phyloP scores from a whole-genome alignment of 2,888 invertebrate species.

The Cotesia congregata region DNA sequence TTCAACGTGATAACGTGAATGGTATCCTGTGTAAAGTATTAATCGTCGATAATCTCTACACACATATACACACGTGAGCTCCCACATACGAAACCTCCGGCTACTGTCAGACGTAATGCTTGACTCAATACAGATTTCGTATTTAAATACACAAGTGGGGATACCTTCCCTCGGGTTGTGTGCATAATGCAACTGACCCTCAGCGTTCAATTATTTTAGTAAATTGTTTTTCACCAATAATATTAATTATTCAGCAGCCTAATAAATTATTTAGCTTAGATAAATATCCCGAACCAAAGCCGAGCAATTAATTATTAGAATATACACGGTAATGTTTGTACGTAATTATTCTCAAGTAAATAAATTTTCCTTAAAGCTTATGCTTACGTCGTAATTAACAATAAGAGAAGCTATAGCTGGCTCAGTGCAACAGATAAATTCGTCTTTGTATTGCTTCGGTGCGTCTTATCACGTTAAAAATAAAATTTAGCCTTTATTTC shows the following conservation, averaged over 20 bases:
- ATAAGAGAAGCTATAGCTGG: neutral
- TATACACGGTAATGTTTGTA: neutral
- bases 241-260: neutral
- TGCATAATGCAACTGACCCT: neutral
- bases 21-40: constrained; percentile 35
- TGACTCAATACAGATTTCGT: neutral
- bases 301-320: neutral
- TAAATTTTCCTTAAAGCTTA: neutral
- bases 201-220: neutral
- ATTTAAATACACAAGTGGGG: neutral
- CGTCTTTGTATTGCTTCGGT: neutral
- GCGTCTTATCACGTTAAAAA: neutral
- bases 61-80: neutral
- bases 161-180: neutral
- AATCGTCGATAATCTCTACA: constrained; percentile 40
- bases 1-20: constrained; percentile 34
- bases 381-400: neutral
- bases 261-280: neutral
- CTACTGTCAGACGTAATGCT: neutral
- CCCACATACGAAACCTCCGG: neutral
- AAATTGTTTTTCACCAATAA: neutral
- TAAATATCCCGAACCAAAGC: neutral
- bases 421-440: neutral
- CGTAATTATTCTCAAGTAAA: neutral
- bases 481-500: too few species aligned